Evolutionary conservation across 2,888 invertebrate species (phyloP).

Genomic region (Cephus rjabovi): DNA sequence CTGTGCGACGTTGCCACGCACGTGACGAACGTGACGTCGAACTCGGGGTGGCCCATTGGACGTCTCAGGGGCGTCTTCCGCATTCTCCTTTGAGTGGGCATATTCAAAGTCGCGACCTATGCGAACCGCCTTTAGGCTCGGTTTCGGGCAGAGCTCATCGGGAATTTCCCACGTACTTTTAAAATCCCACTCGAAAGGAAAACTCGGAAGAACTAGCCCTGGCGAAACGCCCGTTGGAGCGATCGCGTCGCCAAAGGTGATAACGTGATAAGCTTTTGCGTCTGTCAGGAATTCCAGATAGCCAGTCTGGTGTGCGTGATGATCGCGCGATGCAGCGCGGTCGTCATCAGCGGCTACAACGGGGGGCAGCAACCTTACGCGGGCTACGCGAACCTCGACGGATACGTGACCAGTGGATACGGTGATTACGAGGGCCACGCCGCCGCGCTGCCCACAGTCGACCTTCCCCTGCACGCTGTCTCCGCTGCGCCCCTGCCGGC

Average conservation of each 20-base stretch:
- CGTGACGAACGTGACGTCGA: too few relatives aligned
- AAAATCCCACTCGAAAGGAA: too few relatives aligned
- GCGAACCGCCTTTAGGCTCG: too few relatives aligned
- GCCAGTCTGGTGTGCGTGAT: slow-evolving; percentile 45
- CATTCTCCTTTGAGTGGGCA: too few relatives aligned
- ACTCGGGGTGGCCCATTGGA: too few relatives aligned
- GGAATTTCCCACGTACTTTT: too few relatives aligned
- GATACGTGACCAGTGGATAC: slow-evolving; percentile 35
- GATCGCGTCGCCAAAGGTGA: too few relatives aligned
- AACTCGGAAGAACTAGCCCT: background rate
- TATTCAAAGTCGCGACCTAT: too few relatives aligned
- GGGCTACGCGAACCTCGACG: slow-evolving; percentile 57
- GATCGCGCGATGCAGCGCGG: slow-evolving; percentile 46
- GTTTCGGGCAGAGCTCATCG: too few relatives aligned
- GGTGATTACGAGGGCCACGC: slow-evolving; percentile 51
- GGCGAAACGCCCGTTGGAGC: background rate
- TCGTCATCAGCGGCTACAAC: slow-evolving; percentile 57
- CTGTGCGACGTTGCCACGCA: too few relatives aligned
- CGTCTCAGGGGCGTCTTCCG: too few relatives aligned
- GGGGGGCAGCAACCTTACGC: slow-evolving; percentile 49
- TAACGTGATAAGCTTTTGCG: background rate
- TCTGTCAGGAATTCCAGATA: slow-evolving; percentile 41
- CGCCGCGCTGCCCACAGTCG: slow-evolving; percentile 57
- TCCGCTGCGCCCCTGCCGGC: slow-evolving; percentile 54
- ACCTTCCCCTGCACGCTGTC: slow-evolving; percentile 60